These are phyloP conservation scores for Noctua pronuba DNA, from an alignment of 2,888 invertebrate genomes.

Conservation along the genomic window DNA sequence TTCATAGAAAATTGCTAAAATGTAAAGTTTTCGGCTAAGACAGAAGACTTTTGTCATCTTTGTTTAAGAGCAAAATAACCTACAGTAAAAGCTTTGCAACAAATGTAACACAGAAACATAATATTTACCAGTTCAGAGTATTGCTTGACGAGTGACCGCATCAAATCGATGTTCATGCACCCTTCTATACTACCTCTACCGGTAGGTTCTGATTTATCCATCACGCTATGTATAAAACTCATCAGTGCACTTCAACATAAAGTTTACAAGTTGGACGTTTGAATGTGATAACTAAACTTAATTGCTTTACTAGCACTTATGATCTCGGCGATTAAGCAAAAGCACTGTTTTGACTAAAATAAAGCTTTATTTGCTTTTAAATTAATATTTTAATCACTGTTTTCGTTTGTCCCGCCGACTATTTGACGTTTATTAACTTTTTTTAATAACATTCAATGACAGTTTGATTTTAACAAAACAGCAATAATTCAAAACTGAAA, in stretches of 20 bases:
- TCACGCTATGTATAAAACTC: slow-evolving; percentile 40
- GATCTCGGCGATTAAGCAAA: neutral
- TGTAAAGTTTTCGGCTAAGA: neutral
- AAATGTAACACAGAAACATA: neutral
- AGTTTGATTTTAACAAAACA: slow-evolving; percentile 5
- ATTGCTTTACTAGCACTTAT: neutral
- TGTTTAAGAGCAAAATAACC: slow-evolving; percentile 27
- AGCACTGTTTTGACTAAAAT: neutral
- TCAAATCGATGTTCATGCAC: slow-evolving; percentile 84
- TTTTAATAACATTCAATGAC: slow-evolving; percentile 9
- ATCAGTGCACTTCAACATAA: slow-evolving; percentile 26
- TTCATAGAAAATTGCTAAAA: neutral
- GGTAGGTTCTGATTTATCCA: slow-evolving; percentile 82
- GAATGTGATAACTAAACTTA: slow-evolving; percentile 4
- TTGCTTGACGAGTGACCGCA: slow-evolving; percentile 88
- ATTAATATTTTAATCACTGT: slow-evolving; percentile 21
- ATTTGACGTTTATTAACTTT: slow-evolving; percentile 28
- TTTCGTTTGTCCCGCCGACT: slow-evolving; percentile 62
- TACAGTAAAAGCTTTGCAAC: neutral
- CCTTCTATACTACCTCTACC: slow-evolving; percentile 74
- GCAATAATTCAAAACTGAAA: neutral
- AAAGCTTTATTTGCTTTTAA: neutral
- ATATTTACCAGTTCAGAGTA: slow-evolving; percentile 87
- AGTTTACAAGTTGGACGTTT: slow-evolving; percentile 10
- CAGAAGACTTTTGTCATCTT: neutral